Base-by-base conservation (phyloP, 92 coral and sea anemone genomes). In the Palythoa heliodiscus region DNA sequence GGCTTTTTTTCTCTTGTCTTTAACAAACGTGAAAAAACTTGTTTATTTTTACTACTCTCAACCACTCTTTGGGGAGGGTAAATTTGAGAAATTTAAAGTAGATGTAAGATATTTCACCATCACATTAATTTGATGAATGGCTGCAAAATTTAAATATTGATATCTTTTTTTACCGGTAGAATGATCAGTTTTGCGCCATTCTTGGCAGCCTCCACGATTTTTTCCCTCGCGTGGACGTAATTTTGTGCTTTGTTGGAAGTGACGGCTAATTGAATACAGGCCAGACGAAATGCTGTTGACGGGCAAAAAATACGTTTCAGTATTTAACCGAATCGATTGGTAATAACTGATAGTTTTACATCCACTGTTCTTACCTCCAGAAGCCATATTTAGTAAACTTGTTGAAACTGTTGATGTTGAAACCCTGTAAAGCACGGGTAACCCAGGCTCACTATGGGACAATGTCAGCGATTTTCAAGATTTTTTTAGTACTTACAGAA, bases 181-280 rank as follows among this genome's bases (percentile, higher is more conserved):
- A 93, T 92, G 11, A 96, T 90, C 77, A 96, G 89, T 77, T 89
- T 89, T 20, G 98, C 98, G 54, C 98, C 98, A 35, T 87, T 73
- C 11, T 94, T 89, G 1, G 88, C 98, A 1, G 98, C 98, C 68
- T 95, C 97, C 72, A 90, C 93, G 82, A 94, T 88, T 79, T 94
- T 95, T 43, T 92, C 86, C 76, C 85, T 91, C 1, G 98, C 98
- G 7, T 89, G 87, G 37, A 79, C 73, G 35, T 94, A 78, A 83
- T 96, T 96, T 78, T 96, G 96, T 19, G 95, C 89, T 76, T 96
- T 96, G 89, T 94, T 96, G 70, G 96, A 86, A 68, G 96, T 89
- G 12, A 96, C 98, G 22, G 98, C 96, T 11, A 96, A 89, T 89
- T 96, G 98, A 66, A 96, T 87, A 22, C 95, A 87, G 15, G 93